Conservation (phyloP, 35 echinoderm and acorn worm genomes). For the Ophiothrix spiculata region DNA sequence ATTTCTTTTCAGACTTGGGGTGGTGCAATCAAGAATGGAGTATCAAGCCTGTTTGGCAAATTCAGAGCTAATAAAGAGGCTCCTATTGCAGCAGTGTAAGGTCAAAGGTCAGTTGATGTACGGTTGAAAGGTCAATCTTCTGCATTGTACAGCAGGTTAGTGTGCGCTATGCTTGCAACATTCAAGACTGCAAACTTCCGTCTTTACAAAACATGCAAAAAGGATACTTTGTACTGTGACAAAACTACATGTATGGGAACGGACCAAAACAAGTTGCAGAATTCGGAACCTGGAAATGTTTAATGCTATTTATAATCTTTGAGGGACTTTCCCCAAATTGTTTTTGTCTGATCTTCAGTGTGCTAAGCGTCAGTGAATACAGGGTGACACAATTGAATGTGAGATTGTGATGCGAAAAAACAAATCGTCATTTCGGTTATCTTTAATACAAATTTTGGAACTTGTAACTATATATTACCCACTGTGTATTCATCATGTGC, state of each 20-base stretch:
- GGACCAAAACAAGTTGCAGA: background rate
- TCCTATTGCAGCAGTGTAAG: slow-evolving; percentile 75
- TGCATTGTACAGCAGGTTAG: background rate
- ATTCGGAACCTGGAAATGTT: background rate
- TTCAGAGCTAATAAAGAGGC: slow-evolving; percentile 52
- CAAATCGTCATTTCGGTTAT: background rate
- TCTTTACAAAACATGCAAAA: background rate
- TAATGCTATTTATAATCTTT: background rate
- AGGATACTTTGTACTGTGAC: background rate
- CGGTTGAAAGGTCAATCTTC: no score
- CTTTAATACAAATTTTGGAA: background rate
- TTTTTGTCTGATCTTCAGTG: background rate
- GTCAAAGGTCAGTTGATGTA: slow-evolving; percentile 32
- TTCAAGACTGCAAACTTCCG: background rate
- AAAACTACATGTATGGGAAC: background rate
- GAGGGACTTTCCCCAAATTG: background rate
- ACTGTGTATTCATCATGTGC: background rate
- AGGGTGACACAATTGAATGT: background rate
- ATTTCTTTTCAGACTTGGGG: slow-evolving; percentile 79
- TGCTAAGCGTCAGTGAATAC: background rate
- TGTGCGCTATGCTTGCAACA: background rate
- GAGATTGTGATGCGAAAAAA: background rate
- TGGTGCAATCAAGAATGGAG: slow-evolving; percentile 76
- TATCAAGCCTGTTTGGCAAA: slow-evolving; percentile 72
- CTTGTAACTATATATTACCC: background rate